Evolutionary conservation across 1,140 invertebrate genomes (phyloP), one percentile per base, ranked within the genome.

Genomic region (Listronotus oregonensis): DNA sequence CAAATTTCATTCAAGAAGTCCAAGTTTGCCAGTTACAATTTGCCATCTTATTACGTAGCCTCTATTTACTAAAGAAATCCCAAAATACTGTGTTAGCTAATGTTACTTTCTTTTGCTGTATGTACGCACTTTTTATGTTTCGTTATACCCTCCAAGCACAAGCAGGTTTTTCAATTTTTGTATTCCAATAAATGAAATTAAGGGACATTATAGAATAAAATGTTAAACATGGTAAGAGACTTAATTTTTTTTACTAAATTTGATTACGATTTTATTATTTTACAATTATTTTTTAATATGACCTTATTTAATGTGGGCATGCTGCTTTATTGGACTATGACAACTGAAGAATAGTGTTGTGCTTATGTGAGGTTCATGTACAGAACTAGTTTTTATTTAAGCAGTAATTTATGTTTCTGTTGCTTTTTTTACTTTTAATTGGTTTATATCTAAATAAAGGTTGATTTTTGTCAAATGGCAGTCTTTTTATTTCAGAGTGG

Each of bases 331-430:
- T 60, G 58, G 58, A 60, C 37, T 47, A 50, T 60, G 14, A 50
- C 55, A 42, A 44, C 14, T 63, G 50, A 54, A 54, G 17, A 54
- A 40, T 63, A 54, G 12, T 31, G 21, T 63, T 55, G 60, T 63
- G 60, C 60, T 55, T 55, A 55, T 50, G 60, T 44, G 50, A 55
- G 60, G 60, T 52, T 21, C 60, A 21, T 65, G 64, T 65, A 65
- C 64, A 65, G 64, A 58, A 50, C 40, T 58, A 65, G 64, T 65
- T 65, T 43, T 65, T 58, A 58, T 59, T 58, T 65, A 65, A 65
- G 64, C 64, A 50, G 56, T 65, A 65, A 65, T 65, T 65, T 65
- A 65, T 65, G 55, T 65, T 65, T 65, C 56, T 58, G 64, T 65
- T 65, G 64, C 64, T 65, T 65, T 55, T n/a, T 65, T 65, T 65